A percentile compares a stretch with the other conserved stretches of the same genome.
These are phyloP conservation scores for Babylonia areolata DNA, from an alignment of 1,140 invertebrate genomes.

Conservation along the genomic window DNA sequence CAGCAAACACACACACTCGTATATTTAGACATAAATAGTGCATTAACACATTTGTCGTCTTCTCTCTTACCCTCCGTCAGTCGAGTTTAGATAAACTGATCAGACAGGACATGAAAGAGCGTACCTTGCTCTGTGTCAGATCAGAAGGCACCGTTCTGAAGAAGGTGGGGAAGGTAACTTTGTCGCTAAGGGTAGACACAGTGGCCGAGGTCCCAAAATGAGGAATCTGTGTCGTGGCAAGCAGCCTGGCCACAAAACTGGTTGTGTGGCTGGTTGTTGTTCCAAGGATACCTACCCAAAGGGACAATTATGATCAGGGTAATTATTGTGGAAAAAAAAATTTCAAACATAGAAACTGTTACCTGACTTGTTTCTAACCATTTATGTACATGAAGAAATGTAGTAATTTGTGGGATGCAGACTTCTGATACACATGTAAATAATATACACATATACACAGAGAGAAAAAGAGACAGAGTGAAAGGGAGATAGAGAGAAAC, in stretches of 20 bases:
- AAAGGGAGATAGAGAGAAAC: not conserved
- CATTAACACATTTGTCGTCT: no score
- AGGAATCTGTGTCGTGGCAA: constrained; percentile 14
- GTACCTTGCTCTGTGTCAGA: constrained; percentile 38
- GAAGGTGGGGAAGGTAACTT: constrained; percentile 26
- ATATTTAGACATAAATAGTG: no score
- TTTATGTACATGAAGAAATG: not conserved
- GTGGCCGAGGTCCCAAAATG: constrained; percentile 36
- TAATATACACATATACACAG: not conserved
- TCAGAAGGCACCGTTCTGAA: constrained; percentile 40
- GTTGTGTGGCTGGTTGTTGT: constrained; percentile 32
- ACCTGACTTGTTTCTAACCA: no score
- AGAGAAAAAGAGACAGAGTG: not conserved
- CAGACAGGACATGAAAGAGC: no score
- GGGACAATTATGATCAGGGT: not conserved
- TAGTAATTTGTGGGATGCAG: not conserved
- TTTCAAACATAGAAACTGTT: no score
- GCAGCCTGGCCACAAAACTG: constrained; percentile 26
- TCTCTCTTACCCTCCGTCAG: no score
- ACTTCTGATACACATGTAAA: not conserved
- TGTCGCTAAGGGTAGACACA: constrained; percentile 31
- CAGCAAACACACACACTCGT: no score
- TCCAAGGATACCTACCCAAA: constrained; percentile 35
- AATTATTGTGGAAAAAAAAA: not conserved
- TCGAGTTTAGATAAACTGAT: no score